phyloP scores from a whole-genome alignment of 2,113 vertebrate genomes.

The Zapornia atra region DNA sequence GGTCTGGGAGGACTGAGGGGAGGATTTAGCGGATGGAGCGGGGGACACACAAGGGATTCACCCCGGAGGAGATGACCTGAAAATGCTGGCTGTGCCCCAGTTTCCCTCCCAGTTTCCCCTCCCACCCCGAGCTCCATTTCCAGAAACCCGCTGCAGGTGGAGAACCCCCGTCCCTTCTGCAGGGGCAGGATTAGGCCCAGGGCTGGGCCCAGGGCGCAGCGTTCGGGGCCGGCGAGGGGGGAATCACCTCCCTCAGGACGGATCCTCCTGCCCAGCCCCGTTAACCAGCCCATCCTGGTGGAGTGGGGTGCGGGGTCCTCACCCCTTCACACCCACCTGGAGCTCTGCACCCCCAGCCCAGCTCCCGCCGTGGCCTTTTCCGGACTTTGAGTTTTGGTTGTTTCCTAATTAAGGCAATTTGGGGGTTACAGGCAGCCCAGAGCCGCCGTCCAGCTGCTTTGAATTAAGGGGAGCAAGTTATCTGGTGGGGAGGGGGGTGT shows the following conservation, averaged over 20 bases:
- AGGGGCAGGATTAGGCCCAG: background rate
- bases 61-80: background rate
- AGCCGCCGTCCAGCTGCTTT: background rate
- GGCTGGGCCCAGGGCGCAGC: background rate
- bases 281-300: rapidly evolving
- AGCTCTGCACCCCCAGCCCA: rapidly evolving
- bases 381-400: background rate
- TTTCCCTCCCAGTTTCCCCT: background rate
- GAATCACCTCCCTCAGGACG: background rate
- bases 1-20: rapidly evolving
- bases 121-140: rapidly evolving
- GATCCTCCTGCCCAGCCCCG: background rate
- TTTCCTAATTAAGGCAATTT: constrained; percentile 32
- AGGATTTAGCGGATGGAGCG: no score
- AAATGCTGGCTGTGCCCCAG: background rate
- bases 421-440: background rate
- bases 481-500: background rate
- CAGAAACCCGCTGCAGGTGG: background rate
- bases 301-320: rapidly evolving
- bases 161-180: rapidly evolving
- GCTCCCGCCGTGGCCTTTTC: rapidly evolving
- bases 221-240: rapidly evolving
- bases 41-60: background rate
- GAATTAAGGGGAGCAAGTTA: constrained; percentile 2
- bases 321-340: rapidly evolving